Percentiles rank a stretch among this genome's conserved stretches.
These are phyloP conservation scores for Mamestra configurata DNA, from an alignment of 1,140 invertebrate genomes.

Conservation along the genomic window DNA sequence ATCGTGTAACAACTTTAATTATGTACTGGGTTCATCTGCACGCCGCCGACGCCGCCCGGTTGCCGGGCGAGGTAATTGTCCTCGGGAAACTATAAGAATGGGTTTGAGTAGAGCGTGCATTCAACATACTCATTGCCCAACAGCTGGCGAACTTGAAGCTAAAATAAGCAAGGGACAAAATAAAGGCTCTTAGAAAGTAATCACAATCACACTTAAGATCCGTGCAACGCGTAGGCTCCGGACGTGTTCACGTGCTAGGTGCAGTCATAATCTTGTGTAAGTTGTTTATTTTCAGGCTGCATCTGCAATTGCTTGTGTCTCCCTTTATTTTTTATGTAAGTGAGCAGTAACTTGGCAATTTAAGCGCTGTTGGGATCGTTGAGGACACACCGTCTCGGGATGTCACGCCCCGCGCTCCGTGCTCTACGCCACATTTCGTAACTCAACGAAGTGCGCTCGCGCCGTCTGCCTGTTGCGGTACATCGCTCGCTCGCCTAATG, in stretches of 20 bases:
- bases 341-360: background rate
- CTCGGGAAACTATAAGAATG: conserved; percentile 20
- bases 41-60: conserved; percentile 5
- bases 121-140: background rate
- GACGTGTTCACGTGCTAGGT: background rate
- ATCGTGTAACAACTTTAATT: conserved; percentile 49
- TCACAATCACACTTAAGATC: background rate
- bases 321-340: background rate
- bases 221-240: background rate
- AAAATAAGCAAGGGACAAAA: background rate
- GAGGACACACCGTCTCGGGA: background rate
- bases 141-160: background rate
- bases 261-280: conserved; percentile 22
- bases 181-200: conserved; percentile 6
- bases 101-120: background rate
- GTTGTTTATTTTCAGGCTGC: conserved; percentile 2
- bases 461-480: conserved; percentile 3
- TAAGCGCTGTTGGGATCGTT: background rate
- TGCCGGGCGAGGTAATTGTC: conserved; percentile 32
- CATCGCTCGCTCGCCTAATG: conserved; percentile 20
- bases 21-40: conserved; percentile 31
- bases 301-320: background rate
- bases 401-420: background rate
- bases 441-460: background rate
- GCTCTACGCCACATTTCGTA: conserved; percentile 11